Evolutionary conservation across 2,113 vertebrate species (phyloP).

Genomic region (Zosterops pallidus): DNA sequence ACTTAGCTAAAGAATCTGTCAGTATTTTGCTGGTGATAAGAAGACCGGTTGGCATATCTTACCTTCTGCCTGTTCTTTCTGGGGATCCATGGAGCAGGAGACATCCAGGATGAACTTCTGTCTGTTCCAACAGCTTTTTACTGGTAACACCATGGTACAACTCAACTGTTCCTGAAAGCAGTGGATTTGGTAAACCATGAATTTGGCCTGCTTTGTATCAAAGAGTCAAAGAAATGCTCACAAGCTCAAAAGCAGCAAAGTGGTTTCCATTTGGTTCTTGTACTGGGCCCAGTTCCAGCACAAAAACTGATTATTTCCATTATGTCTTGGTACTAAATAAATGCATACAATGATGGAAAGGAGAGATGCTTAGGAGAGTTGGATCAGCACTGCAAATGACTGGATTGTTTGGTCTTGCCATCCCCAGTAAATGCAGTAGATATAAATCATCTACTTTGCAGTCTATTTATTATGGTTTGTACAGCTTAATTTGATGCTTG

Average conservation of each 20-base stretch:
- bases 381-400: neutral
- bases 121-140: neutral
- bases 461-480: neutral
- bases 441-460: neutral
- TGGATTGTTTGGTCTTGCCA: neutral
- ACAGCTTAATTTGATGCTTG: slow-evolving; percentile 18
- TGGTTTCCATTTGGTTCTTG: neutral
- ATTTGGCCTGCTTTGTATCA: neutral
- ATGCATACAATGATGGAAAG: neutral
- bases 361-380: neutral
- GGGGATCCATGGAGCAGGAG: neutral
- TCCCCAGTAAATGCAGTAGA: neutral
- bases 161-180: neutral
- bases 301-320: neutral
- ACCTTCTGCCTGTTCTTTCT: neutral
- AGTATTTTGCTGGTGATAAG: neutral
- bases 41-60: neutral
- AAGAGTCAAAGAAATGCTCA: neutral
- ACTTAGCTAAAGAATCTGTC: neutral
- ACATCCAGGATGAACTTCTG: neutral
- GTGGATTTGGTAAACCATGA: neutral
- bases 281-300: neutral
- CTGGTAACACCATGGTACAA: neutral
- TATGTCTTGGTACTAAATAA: neutral
- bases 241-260: neutral